These are phyloP conservation scores for Parauchenoglanis ngamensis DNA, from an alignment of 2,797 vertebrate genomes.

Conservation along the genomic window DNA sequence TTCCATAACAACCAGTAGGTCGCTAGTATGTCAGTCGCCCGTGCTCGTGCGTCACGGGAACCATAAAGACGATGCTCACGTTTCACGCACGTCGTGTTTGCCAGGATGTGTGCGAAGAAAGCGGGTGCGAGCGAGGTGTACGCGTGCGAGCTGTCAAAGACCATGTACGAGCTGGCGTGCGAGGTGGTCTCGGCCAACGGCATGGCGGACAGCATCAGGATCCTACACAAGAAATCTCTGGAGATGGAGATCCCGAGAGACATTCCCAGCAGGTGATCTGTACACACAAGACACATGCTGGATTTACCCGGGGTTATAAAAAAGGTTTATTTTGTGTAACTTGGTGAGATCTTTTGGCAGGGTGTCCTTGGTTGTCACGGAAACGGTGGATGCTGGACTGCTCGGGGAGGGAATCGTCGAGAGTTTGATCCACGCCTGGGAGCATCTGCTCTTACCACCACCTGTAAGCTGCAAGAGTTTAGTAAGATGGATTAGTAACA, in stretches of 20 bases:
- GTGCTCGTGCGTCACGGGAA: not conserved
- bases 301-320: not conserved
- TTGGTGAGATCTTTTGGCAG: conserved; percentile 63
- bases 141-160: conserved; percentile 95
- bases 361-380: conserved; percentile 97
- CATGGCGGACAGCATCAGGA: conserved; percentile 84
- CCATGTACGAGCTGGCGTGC: conserved; percentile 92
- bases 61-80: not conserved
- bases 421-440: conserved; percentile 97
- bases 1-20: not conserved
- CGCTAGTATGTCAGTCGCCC: not conserved
- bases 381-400: conserved; percentile 96
- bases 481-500: not conserved
- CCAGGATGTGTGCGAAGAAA: conserved; percentile 94
- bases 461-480: conserved; percentile 71
- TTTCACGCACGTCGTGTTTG: not conserved
- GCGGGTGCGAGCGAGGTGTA: conserved; percentile 87
- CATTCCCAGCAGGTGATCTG: conserved; percentile 84
- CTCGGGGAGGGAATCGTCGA: conserved; percentile 98
- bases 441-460: conserved; percentile 90
- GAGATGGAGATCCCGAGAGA: conserved; percentile 91
- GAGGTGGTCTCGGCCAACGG: conserved; percentile 89
- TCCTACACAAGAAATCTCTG: conserved; percentile 92
- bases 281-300: not conserved
- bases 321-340: not conserved